Base-by-base conservation (phyloP, 2,797 vertebrate genomes). In the Kryptopterus vitreolus region DNA sequence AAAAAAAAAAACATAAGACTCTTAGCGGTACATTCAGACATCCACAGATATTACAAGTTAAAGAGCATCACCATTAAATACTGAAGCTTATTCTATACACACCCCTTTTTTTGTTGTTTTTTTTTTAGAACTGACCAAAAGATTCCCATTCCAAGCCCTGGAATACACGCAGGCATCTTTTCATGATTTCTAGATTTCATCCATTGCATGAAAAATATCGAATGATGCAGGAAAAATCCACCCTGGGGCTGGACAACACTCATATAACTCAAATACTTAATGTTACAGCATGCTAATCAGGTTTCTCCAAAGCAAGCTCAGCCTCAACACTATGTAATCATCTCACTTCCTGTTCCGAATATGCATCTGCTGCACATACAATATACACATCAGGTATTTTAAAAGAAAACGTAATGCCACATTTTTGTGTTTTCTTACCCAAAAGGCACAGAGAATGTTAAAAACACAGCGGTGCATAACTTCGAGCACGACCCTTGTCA, bases 21-120 rank as follows among this genome's bases (percentile, higher is more conserved):
- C 13, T 24, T 15, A 38, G 70, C 43, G 72, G 69, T 77, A 81
- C 80, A 81, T 81, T 77, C 68, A 57, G 57, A 82, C 80, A 77
- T 77, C 58, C 57, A 71, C 31, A 63, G 38, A 65, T 77, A 77
- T 72, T 62, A 81, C 65, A 63, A 43, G 65, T 81, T 72, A 81
- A 77, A 77, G 8, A 66, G 46, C 31, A 77, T 48, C 24, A 35
- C 58, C 58, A 24, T 76, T 76, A 81, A 50, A 81, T 76, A 75
- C 13, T 75, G 33, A 22, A 70, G 50, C 66, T 53, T 65, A 74
- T 46, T 74, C n/a, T 74, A 63, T 65, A 62, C 31, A 73, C 61
- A 26, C 16, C n/a, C 6, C 20, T 68, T 2, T n/a, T 20, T 29
- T 48, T 26, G 24, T 29, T 55, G 18, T 22, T 58, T 26, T 58